Evolutionary conservation across 2,113 vertebrate genomes (phyloP).

Genomic region (Scytalopus superciliaris): DNA sequence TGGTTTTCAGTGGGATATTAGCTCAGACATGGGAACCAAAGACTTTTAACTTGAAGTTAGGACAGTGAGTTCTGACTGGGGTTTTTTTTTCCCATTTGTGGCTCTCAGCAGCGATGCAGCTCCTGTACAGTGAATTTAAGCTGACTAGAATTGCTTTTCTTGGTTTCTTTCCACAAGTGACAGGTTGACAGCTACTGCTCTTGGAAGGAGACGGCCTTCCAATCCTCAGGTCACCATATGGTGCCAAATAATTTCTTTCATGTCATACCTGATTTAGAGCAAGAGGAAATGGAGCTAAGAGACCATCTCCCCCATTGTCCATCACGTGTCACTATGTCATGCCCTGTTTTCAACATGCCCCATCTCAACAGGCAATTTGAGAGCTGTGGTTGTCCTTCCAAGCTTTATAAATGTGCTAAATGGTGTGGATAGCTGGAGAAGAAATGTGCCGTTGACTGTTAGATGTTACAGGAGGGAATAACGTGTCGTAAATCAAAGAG

Average conservation of each 20-base stretch:
- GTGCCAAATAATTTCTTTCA: conserved; percentile 39
- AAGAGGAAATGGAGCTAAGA: conserved; percentile 15
- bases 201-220: conserved; percentile 39
- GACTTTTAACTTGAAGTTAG: conserved; percentile 29
- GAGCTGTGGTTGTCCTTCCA: conserved; percentile 8
- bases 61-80: not conserved
- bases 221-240: conserved; percentile 23
- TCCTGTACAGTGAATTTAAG: conserved; percentile 32
- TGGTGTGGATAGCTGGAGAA: not conserved
- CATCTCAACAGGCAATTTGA: conserved; percentile 1
- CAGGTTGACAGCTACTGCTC: conserved; percentile 59
- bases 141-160: conserved; percentile 39
- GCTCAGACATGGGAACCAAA: not conserved
- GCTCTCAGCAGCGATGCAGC: not conserved
- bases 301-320: not conserved
- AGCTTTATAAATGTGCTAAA: conserved; percentile 19
- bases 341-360: not conserved
- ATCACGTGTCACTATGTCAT: not conserved
- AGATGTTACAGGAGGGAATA: not conserved
- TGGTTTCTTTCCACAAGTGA: conserved; percentile 59
- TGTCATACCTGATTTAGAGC: conserved; percentile 42
- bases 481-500: conserved; percentile 1
- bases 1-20: not conserved
- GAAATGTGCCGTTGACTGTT: conserved; percentile 2
- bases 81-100: not conserved